Evolutionary conservation across 2,888 invertebrate genomes (phyloP), one percentile per base, ranked within the genome.

Genomic region (Leucoma salicis): DNA sequence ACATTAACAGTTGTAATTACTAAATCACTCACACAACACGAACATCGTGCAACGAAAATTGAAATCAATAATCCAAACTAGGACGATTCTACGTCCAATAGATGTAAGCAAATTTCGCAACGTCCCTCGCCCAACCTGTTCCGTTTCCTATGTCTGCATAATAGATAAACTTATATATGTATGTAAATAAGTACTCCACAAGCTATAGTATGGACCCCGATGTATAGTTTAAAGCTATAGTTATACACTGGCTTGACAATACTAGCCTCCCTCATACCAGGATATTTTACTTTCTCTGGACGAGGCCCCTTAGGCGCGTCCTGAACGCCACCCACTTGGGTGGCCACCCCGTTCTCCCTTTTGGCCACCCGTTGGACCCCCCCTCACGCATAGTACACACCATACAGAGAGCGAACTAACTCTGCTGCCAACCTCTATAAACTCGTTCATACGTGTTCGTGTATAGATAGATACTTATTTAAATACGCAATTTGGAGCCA

Each of bases 261-360:
- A 83, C 86, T 88, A 85, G 87, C 85, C 86, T 78, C 85, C 88
- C 86, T 76, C 85, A 84, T 75, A 82, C 85, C 85, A 86, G 87
- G 85, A 85, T 85, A 87, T 84, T 88, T 86, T 86, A 86, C 87
- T 89, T 88, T 89, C 85, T 83, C 88, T 88, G 87, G 87, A 84
- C 88, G 85, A 74, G 79, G 71, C 83, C 87, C 85, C 82, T 82
- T 66, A 77, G 83, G 85, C 86, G 82, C 74, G 74, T 76, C 69
- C 72, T 70, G 73, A 65, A 60, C 70, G 57, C 76, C 78, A 60
- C 76, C 71, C 64, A 53, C 53, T 50, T 57, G 68, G 66, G 62
- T 56, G 59, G 58, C 59, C 52, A 55, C 60, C 56, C 58, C 59
- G 57, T 51, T 49, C 66, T 42, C 55, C 60, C 57, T 58, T 50